Percentiles rank a stretch among this genome's conserved stretches.
Evolutionary conservation across 2,888 invertebrate species (phyloP).

Genomic region (Drosophila buzzatii): DNA sequence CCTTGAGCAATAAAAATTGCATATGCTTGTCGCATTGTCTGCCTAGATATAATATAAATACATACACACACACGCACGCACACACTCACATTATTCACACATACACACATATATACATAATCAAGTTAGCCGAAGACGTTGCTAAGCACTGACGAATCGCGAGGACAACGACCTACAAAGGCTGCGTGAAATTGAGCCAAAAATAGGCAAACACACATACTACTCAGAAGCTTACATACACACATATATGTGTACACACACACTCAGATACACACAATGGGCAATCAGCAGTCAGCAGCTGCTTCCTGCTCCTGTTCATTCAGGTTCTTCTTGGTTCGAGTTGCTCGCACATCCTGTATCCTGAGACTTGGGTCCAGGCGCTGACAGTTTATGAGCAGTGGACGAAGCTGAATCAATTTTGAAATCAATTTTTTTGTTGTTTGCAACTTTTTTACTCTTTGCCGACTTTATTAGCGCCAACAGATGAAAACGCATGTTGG

Average conservation of each 20-base stretch:
- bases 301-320: constrained; percentile 33
- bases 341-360: constrained; percentile 17
- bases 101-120: constrained; percentile 1
- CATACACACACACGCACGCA: constrained; percentile 6
- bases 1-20: background rate
- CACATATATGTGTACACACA: background rate
- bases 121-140: constrained; percentile 32
- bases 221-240: background rate
- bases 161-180: constrained; percentile 67
- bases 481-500: constrained; percentile 63
- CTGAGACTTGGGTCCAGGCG: constrained; percentile 11
- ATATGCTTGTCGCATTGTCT: constrained; percentile 5
- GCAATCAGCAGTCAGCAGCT: constrained; percentile 39
- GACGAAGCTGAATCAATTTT: constrained; percentile 45
- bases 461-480: constrained; percentile 68
- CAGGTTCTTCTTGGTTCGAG: constrained; percentile 2
- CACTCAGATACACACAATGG: background rate
- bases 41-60: constrained; percentile 26
- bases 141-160: constrained; percentile 27
- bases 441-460: constrained; percentile 24
- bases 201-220: constrained; percentile 51
- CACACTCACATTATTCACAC: background rate
- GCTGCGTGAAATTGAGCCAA: constrained; percentile 45
- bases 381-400: constrained; percentile 58
- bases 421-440: constrained; percentile 54